phyloP scores from a whole-genome alignment of 1,140 invertebrate species.

The Drosophila lacertosa region DNA sequence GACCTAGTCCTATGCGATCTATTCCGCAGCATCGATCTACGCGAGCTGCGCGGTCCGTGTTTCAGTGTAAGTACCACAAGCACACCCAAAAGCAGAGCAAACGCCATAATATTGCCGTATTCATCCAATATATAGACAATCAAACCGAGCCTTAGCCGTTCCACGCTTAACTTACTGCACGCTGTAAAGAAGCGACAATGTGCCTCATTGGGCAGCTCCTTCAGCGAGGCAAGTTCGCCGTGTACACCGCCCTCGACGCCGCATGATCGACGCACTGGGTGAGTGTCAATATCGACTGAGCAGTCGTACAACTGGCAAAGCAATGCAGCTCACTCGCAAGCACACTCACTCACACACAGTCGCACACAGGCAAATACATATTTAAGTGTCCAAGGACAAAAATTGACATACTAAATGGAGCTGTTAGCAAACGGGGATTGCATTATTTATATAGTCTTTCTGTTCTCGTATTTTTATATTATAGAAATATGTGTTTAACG shows the following conservation, averaged over 20 bases:
- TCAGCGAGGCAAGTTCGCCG: constrained; percentile 83
- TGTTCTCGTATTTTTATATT: too few species aligned
- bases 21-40: constrained; percentile 93
- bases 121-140: constrained; percentile 67
- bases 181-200: constrained; percentile 83
- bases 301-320: constrained; percentile 18
- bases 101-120: neutral
- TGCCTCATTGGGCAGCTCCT: constrained; percentile 78
- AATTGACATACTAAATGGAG: constrained; percentile 12
- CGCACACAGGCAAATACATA: constrained; percentile 24
- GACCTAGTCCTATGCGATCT: constrained; percentile 92
- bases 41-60: constrained; percentile 90
- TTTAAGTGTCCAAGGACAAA: constrained; percentile 8
- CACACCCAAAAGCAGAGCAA: neutral
- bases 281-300: constrained; percentile 42
- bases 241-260: constrained; percentile 83
- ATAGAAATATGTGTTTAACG: too few species aligned
- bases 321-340: constrained; percentile 32
- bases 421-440: constrained; percentile 18
- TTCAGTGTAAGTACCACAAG: constrained; percentile 84
- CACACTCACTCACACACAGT: constrained; percentile 10
- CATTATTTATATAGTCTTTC: neutral
- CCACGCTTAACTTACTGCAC: constrained; percentile 79
- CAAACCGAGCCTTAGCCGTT: constrained; percentile 83
- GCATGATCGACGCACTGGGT: constrained; percentile 80